Base-by-base conservation (phyloP, 2,797 vertebrate species). In the Sebastes taczanowskii region DNA sequence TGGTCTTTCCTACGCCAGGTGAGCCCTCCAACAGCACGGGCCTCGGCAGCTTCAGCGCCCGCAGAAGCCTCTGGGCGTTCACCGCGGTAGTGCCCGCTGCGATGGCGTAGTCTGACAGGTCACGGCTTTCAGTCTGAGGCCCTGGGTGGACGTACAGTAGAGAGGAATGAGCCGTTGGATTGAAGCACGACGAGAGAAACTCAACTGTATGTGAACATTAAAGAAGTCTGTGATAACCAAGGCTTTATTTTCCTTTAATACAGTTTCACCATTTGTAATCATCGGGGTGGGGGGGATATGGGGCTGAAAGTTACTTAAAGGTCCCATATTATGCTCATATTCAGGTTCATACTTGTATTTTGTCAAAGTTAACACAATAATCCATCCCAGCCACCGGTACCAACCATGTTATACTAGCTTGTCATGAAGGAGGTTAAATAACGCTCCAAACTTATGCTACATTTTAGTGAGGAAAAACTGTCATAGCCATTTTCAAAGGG, bases 1-100 rank as follows among this genome's bases (percentile, higher is more conserved):
- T 99, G 42, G 98, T 99, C 91, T 99, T 99, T 53, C 99, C 99
- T 82, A 99, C 99, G 1, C 99, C 99, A 2, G 99, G 99, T 0
- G 99, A 99, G 1, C 99, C 99, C 89, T 99, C 99, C 86, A 99
- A 89, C 49, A 99, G 94, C 88, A 99, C 93, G 0, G 99, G 99
- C 85, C 97, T 97, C 92, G 95, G 96, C 69, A 99, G 95, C 88
- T 99, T 98, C 30, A 98, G 88, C 3, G 98, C 98, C 74, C 99
- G 94, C 63, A 99, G 85, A 6, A 99, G 91, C 72, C 98, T 95
- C 84, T 98, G 98, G 29, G 97, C 97, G 25, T 99, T 99, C 92
- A 99, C 88, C 6, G 98, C 97, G 0, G 98, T 98, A 3, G 99
- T 99, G 66, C 97, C 97, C 0, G 98, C 98, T 53, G 95, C 95